These are phyloP conservation scores for Bacillus rossius DNA, from an alignment of 1,140 invertebrate species.

Conservation along the genomic window DNA sequence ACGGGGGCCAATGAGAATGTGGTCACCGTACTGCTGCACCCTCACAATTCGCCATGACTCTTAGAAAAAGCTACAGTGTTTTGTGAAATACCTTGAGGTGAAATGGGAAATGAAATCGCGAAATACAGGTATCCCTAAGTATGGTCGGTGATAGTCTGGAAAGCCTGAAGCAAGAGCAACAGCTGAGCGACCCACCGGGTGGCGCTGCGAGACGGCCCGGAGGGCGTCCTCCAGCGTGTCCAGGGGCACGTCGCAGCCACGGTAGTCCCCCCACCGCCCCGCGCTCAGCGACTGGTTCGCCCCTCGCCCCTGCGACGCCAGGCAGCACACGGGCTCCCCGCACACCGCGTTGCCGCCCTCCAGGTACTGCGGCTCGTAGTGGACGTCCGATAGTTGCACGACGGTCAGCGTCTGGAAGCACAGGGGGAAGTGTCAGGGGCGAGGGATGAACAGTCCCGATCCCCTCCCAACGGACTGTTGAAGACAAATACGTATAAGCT, in stretches of 20 bases:
- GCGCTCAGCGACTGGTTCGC: slow-evolving; percentile 43
- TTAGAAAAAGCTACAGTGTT: no score
- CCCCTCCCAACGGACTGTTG: no score
- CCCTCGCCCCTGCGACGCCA: slow-evolving; percentile 46
- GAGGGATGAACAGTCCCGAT: background rate
- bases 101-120: no score
- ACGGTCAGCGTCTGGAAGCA: slow-evolving; percentile 43
- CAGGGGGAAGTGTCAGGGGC: no score
- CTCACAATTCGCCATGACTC: no score
- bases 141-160: no score
- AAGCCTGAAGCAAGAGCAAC: no score
- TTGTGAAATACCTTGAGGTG: no score
- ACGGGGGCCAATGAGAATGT: no score
- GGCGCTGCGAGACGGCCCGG: slow-evolving; percentile 34
- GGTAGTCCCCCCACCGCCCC: slow-evolving; percentile 73
- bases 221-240: slow-evolving; percentile 53
- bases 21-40: no score
- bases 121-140: no score
- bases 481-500: no score
- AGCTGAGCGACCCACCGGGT: slow-evolving; percentile 30
- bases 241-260: slow-evolving; percentile 64
- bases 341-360: slow-evolving; percentile 60
- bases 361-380: slow-evolving; percentile 70
- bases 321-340: slow-evolving; percentile 71
- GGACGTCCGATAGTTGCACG: slow-evolving; percentile 73